Base-by-base conservation (phyloP, 1,140 invertebrate genomes). In the Popillia japonica region DNA sequence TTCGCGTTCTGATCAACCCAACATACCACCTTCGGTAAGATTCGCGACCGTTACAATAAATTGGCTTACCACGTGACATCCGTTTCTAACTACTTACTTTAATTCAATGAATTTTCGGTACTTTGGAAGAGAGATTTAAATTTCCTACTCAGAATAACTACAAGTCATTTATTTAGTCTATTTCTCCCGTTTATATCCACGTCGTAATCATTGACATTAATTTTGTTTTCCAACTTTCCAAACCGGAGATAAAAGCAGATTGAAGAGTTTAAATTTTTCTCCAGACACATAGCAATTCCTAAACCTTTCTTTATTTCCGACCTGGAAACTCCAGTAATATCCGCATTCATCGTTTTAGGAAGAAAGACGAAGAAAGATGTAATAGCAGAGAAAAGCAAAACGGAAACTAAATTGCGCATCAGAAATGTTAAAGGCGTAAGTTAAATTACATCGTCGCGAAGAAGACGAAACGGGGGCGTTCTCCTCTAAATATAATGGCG, bases 271-370 rank as follows among this genome's bases (percentile, higher is more conserved):
- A 17, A 55, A 55, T 55, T 55, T 48, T 55, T 55, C 48, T 55
- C 14, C 48, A 10, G 44, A 14, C n/a, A 48, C 27, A 48, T 10
- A 48, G 44, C 44, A 48, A 48, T 48, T 48, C 44, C 27, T 14
- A 22, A 34, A 22, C 22, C 22, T 68, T 68, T 34, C 27, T 34
- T 68, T 68, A 68, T 68, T 68, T 68, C 61, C 61, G 61, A 34
- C 22, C 3, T 14, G 61, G 17, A 22, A 68, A 68, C 61, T 17
- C 7, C 22, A 7, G 61, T 20, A 68, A 68, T 68, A 68, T 68
- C 61, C 61, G 61, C 22, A 68, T 17, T n/a, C 48, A 17, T 14
- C 61, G 20, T 20, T 68, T 68, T 68, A 34, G 3, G 14, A 27
- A 27, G 11, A 22, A 27, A 68, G 61, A 34, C 17, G 8, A 68